Conservation (phyloP, 2,113 vertebrate species). For the Talpa occidentalis region DNA sequence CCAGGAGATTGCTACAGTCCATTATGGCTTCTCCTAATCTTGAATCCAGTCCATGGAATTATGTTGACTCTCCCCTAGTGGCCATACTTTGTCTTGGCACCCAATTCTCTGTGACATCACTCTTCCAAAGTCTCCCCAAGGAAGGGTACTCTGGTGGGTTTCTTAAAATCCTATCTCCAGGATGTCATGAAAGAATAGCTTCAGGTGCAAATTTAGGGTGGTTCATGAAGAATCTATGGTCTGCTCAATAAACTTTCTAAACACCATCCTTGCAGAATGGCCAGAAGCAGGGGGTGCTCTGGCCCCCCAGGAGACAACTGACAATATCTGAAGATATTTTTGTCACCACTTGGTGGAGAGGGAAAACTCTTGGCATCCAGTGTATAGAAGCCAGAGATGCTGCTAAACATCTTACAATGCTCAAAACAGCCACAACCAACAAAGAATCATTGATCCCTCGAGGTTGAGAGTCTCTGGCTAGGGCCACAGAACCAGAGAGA, state of each 20-base stretch:
- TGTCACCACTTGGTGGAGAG: not conserved
- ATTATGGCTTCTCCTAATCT: not conserved
- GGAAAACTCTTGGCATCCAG: not conserved
- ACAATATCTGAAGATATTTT: slow-evolving; percentile 1
- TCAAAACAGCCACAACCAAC: not conserved
- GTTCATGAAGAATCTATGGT: not conserved
- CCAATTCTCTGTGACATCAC: not conserved
- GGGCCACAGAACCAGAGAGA: not conserved
- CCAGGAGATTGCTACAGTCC: not conserved
- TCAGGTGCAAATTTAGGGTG: not conserved
- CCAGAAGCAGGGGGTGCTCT: not conserved
- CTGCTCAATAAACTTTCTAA: not conserved
- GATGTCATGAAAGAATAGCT: not conserved
- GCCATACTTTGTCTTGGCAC: not conserved
- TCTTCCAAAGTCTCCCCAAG: not conserved
- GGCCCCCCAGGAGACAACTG: not conserved
- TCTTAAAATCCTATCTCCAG: not conserved
- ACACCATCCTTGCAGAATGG: not conserved
- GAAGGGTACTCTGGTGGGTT: not conserved
- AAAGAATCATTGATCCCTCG: not conserved
- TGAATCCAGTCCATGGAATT: not conserved
- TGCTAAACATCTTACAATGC: not conserved
- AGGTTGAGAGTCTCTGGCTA: not conserved
- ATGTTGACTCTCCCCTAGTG: not conserved
- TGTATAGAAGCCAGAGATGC: not conserved